Evolutionary conservation across 2,888 invertebrate genomes (phyloP).

Genomic region (Hydroisotoma schaefferi): DNA sequence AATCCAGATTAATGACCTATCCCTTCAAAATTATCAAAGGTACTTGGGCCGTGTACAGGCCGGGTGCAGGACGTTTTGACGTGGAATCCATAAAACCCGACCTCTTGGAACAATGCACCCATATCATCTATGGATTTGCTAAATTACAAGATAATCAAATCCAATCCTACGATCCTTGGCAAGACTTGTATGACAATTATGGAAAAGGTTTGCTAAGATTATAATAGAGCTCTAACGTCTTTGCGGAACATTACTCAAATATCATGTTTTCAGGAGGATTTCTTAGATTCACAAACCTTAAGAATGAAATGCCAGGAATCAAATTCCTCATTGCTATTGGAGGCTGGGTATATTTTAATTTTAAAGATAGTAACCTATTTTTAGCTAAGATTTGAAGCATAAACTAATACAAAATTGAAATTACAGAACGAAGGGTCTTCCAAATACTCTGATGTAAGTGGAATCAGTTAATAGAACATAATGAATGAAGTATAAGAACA

Average conservation of each 20-base stretch:
- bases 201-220: constrained; percentile 46
- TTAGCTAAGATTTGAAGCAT: neutral
- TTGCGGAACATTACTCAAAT: neutral
- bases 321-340: constrained; percentile 52
- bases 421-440: constrained; percentile 50
- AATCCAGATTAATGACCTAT: neutral
- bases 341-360: constrained; percentile 44
- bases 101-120: constrained; percentile 52
- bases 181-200: constrained; percentile 50
- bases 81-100: constrained; percentile 52
- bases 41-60: constrained; percentile 50
- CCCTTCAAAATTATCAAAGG: constrained; percentile 32
- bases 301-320: constrained; percentile 50
- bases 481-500: neutral
- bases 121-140: constrained; percentile 51
- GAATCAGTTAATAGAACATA: neutral
- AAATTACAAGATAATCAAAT: constrained; percentile 49
- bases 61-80: constrained; percentile 50
- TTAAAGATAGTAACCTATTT: neutral
- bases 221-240: neutral
- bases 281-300: constrained; percentile 50
- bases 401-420: neutral
- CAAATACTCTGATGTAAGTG: constrained; percentile 49
- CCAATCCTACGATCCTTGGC: constrained; percentile 50
- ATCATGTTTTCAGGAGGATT: constrained; percentile 46